Conservation (phyloP, 2,888 invertebrate genomes). For the Leucania comma region DNA sequence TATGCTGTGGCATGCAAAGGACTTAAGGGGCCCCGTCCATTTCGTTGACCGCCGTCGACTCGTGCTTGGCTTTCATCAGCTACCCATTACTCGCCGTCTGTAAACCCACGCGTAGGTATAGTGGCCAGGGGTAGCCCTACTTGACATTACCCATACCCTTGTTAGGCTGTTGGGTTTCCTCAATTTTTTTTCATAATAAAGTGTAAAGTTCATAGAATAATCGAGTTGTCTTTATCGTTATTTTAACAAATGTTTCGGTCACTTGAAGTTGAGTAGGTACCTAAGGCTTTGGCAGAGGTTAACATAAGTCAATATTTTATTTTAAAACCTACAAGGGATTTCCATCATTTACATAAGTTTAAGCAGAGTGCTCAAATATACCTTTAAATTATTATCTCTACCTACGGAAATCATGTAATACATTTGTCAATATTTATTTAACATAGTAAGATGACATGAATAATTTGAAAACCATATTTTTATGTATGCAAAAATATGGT, state of each 20-base stretch:
- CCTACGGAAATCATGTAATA: constrained; percentile 21
- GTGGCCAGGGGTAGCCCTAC: too few relatives aligned
- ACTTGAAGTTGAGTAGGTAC: background rate
- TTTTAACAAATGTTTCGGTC: constrained; percentile 10
- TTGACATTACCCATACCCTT: too few relatives aligned
- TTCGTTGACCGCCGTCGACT: background rate
- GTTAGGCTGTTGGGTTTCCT: too few relatives aligned
- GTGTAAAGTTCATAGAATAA: background rate
- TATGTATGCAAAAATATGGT: too few relatives aligned
- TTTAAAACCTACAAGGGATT: constrained; percentile 12
- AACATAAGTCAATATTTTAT: constrained; percentile 32
- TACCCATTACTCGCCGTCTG: too few relatives aligned
- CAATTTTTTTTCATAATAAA: background rate
- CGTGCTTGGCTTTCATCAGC: too few relatives aligned
- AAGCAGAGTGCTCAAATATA: constrained; percentile 10
- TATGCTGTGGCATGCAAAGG: too few relatives aligned
- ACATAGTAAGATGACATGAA: constrained; percentile 15
- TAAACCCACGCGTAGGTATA: too few relatives aligned
- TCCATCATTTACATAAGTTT: constrained; percentile 20
- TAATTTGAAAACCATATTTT: constrained; percentile 10
- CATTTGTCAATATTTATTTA: constrained; percentile 37
- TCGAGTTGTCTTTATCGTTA: background rate
- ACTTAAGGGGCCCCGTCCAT: too few relatives aligned
- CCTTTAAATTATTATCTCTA: constrained; percentile 1
- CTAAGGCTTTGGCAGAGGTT: constrained; percentile 13